Base-by-base conservation (phyloP, 2,113 vertebrate genomes). In the Pangasianodon hypophthalmus region DNA sequence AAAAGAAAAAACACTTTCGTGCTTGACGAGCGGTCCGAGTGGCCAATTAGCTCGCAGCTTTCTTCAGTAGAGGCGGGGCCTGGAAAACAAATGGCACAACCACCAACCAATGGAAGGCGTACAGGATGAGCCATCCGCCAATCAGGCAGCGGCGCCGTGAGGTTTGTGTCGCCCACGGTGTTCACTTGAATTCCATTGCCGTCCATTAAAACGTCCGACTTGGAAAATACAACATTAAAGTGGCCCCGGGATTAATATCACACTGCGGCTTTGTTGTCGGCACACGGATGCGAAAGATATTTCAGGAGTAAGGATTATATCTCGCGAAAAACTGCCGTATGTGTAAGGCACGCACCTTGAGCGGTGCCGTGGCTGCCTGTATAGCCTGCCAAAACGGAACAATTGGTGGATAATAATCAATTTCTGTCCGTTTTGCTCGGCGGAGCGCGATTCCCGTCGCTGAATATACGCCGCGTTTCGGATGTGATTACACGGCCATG, bases 101-200 rank as follows among this genome's bases (percentile, higher is more conserved):
- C 14, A 1, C 6, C 19, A 85, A 92, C 90, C 95, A 96, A 94
- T 94, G 91, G 92, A 0, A 13, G 4, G 1, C 13, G 11, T 29
- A 48, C 0, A n/a, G 86, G 29, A 4, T 6, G 1, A 3, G 62
- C 84, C 41, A 93, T 94, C 93, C 90, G 92, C 88, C 91, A 24
- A 37, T 62, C 71, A n/a, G 86, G 32, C n/a, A 52, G 56, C 90
- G 90, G 90, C 67, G 83, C 90, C 92, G 95, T 84, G 92, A 94
- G 95, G 69, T 92, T 94, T 91, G 21, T 86, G 48, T 87, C 88
- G 87, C 88, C 92, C 92, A 88, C 92, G 83, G 93, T 94, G 92
- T 92, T 93, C 94, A 92, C 94, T 95, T 94, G 94, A 96, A 96
- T 96, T 96, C 95, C 95, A 94, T 92, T 92, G 95, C 95, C 95